Percentiles rank a stretch among this genome's conserved stretches.
These are phyloP conservation scores for Ochropacha duplaris DNA, from an alignment of 2,888 invertebrate species.

Conservation along the genomic window DNA sequence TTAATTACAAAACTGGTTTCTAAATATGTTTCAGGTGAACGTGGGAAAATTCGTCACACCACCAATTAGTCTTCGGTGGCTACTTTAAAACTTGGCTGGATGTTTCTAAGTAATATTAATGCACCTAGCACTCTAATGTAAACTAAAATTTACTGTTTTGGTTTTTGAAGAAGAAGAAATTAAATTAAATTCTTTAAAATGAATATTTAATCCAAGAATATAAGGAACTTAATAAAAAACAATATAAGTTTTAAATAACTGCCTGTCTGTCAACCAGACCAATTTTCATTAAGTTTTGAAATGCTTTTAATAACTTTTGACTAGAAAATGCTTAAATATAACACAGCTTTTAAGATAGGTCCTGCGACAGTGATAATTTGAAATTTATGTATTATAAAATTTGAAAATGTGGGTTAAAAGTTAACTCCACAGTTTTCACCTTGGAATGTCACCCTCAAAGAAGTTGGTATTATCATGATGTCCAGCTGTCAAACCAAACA, in stretches of 20 bases:
- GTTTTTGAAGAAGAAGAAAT: background rate
- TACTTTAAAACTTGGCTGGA: constrained; percentile 18
- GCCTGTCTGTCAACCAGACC: background rate
- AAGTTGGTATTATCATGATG: constrained; percentile 92
- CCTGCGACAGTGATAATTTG: background rate
- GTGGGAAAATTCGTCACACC: background rate
- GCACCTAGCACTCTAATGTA: background rate
- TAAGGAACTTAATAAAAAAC: background rate
- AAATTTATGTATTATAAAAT: background rate
- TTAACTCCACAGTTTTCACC: constrained; percentile 48
- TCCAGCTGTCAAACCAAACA: constrained; percentile 89
- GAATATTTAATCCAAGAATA: background rate
- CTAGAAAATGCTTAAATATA: background rate
- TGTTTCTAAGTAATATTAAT: constrained; percentile 14
- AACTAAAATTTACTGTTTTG: background rate
- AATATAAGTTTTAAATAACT: background rate
- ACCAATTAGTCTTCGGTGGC: constrained; percentile 7
- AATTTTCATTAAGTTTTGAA: background rate
- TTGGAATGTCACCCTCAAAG: constrained; percentile 90
- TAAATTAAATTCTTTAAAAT: background rate
- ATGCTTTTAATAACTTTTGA: background rate
- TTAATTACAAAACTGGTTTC: background rate
- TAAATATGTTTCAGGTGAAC: background rate
- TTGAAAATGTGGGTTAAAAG: background rate
- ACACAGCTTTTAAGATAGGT: background rate